Base-by-base conservation (phyloP, 2,113 vertebrate species). In the Canis aureus region DNA sequence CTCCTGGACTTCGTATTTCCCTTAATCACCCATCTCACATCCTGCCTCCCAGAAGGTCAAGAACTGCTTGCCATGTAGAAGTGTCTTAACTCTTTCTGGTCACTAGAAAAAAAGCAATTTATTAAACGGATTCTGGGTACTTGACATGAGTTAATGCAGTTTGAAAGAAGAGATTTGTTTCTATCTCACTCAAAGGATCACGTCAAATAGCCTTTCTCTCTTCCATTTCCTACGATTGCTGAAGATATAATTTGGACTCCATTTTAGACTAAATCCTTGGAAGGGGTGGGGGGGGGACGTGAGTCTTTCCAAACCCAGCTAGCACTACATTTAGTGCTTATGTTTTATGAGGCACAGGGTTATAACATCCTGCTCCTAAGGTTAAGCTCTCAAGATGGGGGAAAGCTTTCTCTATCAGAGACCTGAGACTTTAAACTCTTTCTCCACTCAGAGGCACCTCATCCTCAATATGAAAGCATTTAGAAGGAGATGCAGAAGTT, bases 121-220 rank as follows among this genome's bases (percentile, higher is more conserved):
- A 97, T 97, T 97, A 98, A 96, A 97, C 4, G 97, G 94, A 96
- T 96, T 95, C 94, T 94, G 71, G 60, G 87, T 94, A 95, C 97
- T 98, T 98, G 97, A 97, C 92, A 95, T 32, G 12, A 97, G 92
- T 96, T 97, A 97, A 98, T 97, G 95, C 71, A 8, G 92, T 97
- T 97, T 97, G 88, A 94, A 91, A 96, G 92, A 95, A 97, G 95
- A 97, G 96, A 96, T 97, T 98, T 98, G 91, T 96, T 98, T 96
- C 95, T 95, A 94, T 97, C 88, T 96, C 97, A 92, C 96, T 98
- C 94, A 53, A 91, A 97, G 94, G 88, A 96, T 96, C 95, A 95
- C 94, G 76, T 95, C 92, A 95, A 97, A 98, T 97, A 97, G 80
- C 60, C 60, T 96, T 92, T 95, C 80, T 95, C 88, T 60, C 90